phyloP scores from a whole-genome alignment of 2,797 vertebrate genomes.

The Cossypha caffra region DNA sequence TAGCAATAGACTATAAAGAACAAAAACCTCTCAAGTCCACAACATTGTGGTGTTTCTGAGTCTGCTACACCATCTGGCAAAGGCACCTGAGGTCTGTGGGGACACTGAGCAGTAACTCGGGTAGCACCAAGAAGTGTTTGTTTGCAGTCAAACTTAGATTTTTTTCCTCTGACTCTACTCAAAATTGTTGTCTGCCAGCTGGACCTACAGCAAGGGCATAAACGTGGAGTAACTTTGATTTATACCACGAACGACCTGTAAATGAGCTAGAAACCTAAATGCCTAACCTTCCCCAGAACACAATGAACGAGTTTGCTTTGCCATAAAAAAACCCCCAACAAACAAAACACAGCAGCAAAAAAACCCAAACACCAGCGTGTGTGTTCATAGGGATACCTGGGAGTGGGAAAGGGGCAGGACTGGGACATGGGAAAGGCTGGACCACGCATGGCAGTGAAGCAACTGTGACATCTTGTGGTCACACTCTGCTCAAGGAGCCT shows the following conservation, averaged over 20 bases:
- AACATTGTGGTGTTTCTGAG: background rate
- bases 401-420: background rate
- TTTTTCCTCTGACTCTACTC: background rate
- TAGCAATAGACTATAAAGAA: background rate
- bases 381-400: background rate
- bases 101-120: background rate
- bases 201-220: background rate
- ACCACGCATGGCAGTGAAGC: fast-evolving
- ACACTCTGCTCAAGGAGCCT: background rate
- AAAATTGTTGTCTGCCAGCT: background rate
- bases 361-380: fast-evolving
- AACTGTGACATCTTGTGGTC: slow-evolving; percentile 66
- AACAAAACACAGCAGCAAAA: background rate
- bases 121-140: background rate
- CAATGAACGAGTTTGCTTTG: background rate
- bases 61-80: background rate
- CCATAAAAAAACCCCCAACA: fast-evolving
- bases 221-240: background rate
- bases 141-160: background rate
- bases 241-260: background rate
- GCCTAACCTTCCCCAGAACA: background rate
- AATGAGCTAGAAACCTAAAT: background rate
- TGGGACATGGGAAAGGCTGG: fast-evolving
- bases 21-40: background rate
- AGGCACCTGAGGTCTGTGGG: background rate